A percentile compares a stretch with the other conserved stretches of the same genome.
phyloP scores from a whole-genome alignment of 1,140 invertebrate genomes.

The Trachymyrmex septentrionalis region DNA sequence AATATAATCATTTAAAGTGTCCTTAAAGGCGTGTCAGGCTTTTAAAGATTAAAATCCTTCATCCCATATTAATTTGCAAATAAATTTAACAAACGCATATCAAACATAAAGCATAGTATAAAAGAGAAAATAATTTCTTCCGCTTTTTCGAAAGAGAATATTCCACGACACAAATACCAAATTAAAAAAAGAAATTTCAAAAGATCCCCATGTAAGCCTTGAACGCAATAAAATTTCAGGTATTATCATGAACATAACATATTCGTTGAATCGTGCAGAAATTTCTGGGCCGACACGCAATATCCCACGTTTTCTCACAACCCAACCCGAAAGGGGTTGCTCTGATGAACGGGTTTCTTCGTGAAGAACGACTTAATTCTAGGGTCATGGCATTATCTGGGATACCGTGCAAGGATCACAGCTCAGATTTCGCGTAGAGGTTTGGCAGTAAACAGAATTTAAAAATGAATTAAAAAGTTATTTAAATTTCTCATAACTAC shows the following conservation, averaged over 20 bases:
- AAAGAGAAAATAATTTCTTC: not conserved
- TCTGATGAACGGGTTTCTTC: constrained; percentile 76
- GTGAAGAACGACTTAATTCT: constrained; percentile 80
- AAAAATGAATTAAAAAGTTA: not conserved
- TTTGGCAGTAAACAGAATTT: not conserved
- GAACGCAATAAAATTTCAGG: constrained; percentile 6
- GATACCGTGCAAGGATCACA: constrained; percentile 60
- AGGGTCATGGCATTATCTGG: constrained; percentile 72
- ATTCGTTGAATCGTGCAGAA: constrained; percentile 48
- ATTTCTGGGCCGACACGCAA: constrained; percentile 61
- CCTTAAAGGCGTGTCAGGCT: not conserved
- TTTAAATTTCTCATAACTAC: not conserved
- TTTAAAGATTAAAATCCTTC: not conserved
- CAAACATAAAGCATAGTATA: not conserved
- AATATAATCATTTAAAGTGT: not conserved
- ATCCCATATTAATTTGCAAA: not conserved
- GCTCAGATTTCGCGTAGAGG: constrained; percentile 66
- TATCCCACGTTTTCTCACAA: constrained; percentile 63
- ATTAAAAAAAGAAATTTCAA: not conserved
- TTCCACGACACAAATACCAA: not conserved
- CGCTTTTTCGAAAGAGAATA: not conserved
- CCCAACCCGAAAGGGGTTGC: constrained; percentile 57
- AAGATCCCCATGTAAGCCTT: not conserved
- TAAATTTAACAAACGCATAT: not conserved
- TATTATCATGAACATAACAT: constrained; percentile 19